A percentile compares a stretch with the other conserved stretches of the same genome.
Conservation (phyloP, 2,797 vertebrate genomes). For the Cynodonichthys magdalenae region DNA sequence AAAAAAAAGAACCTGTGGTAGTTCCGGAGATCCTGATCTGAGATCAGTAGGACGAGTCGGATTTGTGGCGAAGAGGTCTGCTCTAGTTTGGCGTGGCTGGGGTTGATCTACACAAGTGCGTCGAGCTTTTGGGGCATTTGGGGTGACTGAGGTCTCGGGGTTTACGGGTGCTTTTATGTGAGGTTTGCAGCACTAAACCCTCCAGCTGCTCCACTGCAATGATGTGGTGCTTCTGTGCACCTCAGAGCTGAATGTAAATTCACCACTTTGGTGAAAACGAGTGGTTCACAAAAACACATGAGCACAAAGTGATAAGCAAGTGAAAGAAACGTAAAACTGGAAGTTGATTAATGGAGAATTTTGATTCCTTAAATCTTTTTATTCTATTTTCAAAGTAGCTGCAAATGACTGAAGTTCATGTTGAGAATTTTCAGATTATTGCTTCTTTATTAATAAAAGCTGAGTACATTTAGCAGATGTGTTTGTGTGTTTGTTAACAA, state of each 20-base stretch:
- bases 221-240: conserved; percentile 69
- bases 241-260: conserved; percentile 67
- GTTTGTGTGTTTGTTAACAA: too few species aligned
- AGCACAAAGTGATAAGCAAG: conserved; percentile 45
- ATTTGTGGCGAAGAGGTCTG: conserved; percentile 71
- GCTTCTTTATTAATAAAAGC: too few species aligned
- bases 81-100: conserved; percentile 76
- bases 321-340: conserved; percentile 35
- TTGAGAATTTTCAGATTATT: not conserved
- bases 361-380: conserved; percentile 18
- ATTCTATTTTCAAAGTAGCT: conserved; percentile 19
- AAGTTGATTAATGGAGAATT: not conserved
- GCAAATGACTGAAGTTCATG: not conserved
- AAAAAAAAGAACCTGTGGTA: conserved; percentile 27
- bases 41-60: conserved; percentile 66
- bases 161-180: conserved; percentile 75
- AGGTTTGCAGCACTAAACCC: conserved; percentile 62
- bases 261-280: conserved; percentile 69
- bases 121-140: conserved; percentile 63
- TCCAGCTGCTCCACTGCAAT: conserved; percentile 62
- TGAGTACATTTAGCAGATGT: too few species aligned
- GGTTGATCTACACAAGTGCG: conserved; percentile 37
- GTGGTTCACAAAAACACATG: conserved; percentile 64
- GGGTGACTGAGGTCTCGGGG: conserved; percentile 78
- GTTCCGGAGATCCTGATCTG: conserved; percentile 50